Conservation (phyloP, 2,797 vertebrate genomes). For the Odontamblyopus lacepedii region DNA sequence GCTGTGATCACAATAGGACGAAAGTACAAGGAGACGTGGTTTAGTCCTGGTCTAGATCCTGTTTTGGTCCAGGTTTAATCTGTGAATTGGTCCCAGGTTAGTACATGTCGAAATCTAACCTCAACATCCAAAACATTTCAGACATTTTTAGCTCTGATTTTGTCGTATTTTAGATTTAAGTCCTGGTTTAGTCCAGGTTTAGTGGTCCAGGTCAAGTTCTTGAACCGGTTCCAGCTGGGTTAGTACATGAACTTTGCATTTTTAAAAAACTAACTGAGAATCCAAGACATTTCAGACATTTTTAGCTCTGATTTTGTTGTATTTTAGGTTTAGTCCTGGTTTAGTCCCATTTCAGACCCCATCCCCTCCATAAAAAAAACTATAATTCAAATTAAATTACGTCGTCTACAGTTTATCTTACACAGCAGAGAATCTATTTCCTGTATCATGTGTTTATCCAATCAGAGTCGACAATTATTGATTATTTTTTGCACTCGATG, state of each 20-base stretch:
- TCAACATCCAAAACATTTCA: no score
- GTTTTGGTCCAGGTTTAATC: background rate
- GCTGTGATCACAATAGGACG: slow-evolving; percentile 5
- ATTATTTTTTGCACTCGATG: background rate
- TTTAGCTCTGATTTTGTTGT: no score
- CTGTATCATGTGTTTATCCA: background rate
- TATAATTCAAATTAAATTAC: background rate
- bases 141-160: no score
- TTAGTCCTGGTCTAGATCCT: background rate
- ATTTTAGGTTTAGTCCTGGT: no score
- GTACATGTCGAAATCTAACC: no score
- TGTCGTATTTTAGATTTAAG: no score
- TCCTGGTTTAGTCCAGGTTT: background rate
- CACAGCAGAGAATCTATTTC: background rate
- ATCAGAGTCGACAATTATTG: background rate
- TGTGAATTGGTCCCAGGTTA: background rate
- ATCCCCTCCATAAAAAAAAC: background rate
- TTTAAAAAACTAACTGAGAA: no score
- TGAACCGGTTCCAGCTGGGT: background rate
- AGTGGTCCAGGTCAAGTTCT: background rate
- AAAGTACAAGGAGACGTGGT: background rate
- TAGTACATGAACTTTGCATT: background rate
- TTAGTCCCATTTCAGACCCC: background rate
- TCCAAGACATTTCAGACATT: no score
- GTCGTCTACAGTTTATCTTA: background rate